These are phyloP conservation scores for Danio rerio DNA, from an alignment of 2,113 vertebrate genomes.

Conservation along the genomic window DNA sequence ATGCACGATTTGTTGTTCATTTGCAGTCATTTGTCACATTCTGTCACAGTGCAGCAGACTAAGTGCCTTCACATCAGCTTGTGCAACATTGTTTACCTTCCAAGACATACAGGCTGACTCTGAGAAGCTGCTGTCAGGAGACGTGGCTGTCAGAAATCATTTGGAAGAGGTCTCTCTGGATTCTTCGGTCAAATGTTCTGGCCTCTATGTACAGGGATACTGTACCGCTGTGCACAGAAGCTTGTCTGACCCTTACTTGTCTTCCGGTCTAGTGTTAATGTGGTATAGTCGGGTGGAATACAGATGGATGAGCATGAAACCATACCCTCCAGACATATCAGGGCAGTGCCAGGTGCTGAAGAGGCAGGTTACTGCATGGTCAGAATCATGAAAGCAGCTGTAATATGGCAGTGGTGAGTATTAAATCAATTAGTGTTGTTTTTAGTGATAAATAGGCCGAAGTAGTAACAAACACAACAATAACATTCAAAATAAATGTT, in stretches of 20 bases:
- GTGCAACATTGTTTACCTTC: constrained; percentile 22
- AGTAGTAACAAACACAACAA: too few species aligned
- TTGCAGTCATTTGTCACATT: constrained; percentile 37
- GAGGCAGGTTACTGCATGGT: constrained; percentile 19
- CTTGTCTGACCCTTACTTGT: constrained; percentile 5
- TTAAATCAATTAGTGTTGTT: too few species aligned
- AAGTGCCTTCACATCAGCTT: neutral
- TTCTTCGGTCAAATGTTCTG: constrained; percentile 34
- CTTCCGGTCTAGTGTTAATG: constrained; percentile 6
- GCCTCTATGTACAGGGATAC: constrained; percentile 1
- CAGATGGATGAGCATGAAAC: constrained; percentile 22
- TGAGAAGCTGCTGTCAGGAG: constrained; percentile 33
- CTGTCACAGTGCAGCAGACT: neutral
- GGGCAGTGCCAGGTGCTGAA: constrained; percentile 19
- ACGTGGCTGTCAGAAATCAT: constrained; percentile 11
- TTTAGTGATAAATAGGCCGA: too few species aligned
- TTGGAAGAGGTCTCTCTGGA: constrained; percentile 21
- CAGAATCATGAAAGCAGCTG: neutral
- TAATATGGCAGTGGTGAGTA: neutral
- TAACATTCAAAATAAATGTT: too few species aligned
- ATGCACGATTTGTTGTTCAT: neutral
- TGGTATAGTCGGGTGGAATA: constrained; percentile 19
- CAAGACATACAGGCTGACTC: constrained; percentile 10
- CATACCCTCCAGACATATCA: constrained; percentile 1
- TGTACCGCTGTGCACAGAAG: neutral